These are phyloP conservation scores for Euplagia quadripunctaria DNA, from an alignment of 2,888 invertebrate species.

Conservation along the genomic window DNA sequence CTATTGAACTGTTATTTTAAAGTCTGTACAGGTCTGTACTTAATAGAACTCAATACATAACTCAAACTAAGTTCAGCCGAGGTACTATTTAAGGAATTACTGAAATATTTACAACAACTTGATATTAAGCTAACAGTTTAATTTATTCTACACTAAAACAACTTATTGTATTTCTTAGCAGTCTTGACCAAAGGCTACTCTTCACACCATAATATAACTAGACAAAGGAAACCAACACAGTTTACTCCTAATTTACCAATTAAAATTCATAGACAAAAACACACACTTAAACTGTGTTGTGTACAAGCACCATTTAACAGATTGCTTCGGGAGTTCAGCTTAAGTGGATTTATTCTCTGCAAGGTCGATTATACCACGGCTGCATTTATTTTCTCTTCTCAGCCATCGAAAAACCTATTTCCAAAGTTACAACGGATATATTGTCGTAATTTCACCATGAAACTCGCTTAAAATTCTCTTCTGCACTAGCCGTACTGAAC, in stretches of 20 bases:
- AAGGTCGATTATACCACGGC: no score
- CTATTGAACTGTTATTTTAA: neutral
- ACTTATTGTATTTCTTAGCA: neutral
- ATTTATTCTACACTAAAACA: conserved; percentile 8
- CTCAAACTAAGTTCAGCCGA: neutral
- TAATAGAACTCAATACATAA: neutral
- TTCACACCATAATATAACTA: neutral
- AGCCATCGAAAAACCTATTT: no score
- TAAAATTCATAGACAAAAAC: neutral
- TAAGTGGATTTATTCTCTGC: no score
- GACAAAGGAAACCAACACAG: neutral
- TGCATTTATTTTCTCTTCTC: neutral
- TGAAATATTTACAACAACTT: conserved; percentile 14
- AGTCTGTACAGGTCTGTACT: neutral
- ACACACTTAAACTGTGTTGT: neutral
- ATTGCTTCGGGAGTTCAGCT: no score
- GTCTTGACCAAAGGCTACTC: neutral
- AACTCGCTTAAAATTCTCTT: conserved; percentile 1
- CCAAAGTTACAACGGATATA: no score
- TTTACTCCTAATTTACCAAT: neutral
- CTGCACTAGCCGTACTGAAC: neutral
- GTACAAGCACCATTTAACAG: no score
- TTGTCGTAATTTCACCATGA: neutral
- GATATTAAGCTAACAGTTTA: conserved; percentile 6
- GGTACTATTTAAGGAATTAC: conserved; percentile 11